Base-by-base conservation (phyloP, 2,888 invertebrate species). In the Patella ulyssiponensis region DNA sequence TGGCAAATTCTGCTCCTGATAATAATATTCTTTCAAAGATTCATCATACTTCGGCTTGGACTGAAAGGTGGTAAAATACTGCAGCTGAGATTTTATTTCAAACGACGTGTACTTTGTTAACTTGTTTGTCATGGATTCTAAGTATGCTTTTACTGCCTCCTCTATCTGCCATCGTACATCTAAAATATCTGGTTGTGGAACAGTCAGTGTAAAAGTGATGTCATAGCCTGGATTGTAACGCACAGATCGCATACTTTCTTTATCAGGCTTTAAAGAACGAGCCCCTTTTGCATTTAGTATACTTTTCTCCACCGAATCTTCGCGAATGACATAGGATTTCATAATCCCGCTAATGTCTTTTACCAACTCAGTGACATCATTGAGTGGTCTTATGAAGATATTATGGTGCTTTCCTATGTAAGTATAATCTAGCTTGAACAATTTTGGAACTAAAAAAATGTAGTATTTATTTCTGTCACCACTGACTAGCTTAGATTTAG, bases 171-270 rank as follows among this genome's bases (percentile, higher is more conserved):
- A 95, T 12, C 94, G 92, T 23, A 96, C 93, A 78, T 93, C 92
- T 75, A 96, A 89, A 52, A 93, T 91, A 76, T 95, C 95, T 0
- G 97, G 97, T 80, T 95, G 94, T 0, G 97, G 96, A 89, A 96
- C 95, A 3, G 97, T 94, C 52, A 97, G 93, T 0, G 96, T 96
- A 73, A 98, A 93, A 20, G 96, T 94, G 54, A 98, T 93, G 89
- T 96, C 96, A 89, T 96, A 96, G 33, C 94, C 94, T 0, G 94
- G 85, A 69, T 89, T 81, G 23, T 89, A 89, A 44, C 86, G 83
- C n/a, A 91, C 82, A 11, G 89, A 86, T 75, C 91, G 84, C 91
- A 92, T 89, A 71, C 88, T 88, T 58, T 89, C 89, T 83, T 91
- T 92, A 81, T 91, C 91, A 17, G 90, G 88, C 91, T 88, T 85